Evolutionary conservation across 2,113 vertebrate species (phyloP), one percentile per base, ranked within the genome.

Genomic region (Coturnix japonica): DNA sequence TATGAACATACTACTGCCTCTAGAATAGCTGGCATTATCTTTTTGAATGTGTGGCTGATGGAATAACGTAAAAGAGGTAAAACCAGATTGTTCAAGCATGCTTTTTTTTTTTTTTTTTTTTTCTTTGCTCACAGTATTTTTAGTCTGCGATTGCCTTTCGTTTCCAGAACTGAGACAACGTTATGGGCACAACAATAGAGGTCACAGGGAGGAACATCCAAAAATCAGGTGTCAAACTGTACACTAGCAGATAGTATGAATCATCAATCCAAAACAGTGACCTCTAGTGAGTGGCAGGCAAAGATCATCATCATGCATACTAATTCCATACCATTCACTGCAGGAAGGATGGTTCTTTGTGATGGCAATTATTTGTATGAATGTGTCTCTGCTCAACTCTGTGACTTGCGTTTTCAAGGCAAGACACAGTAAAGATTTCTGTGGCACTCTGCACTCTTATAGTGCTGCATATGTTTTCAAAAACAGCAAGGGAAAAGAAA

Each of bases 1-100:
- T 49, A 75, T 61, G 66, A 93, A 72, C 61, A 57, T 63, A 86
- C 72, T 20, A 47, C 13, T 8, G 6, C 60, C 53, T 70, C n/a
- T 31, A 31, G 35, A 20, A 53, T 5, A 25, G 37, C 49, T 76
- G 81, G 53, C 49, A 76, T 86, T 95, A 86, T 81, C 77, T 65
- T 43, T 70, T 23, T 57, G 81, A 90, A 74, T 1, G 2, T 21
- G 61, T 53, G 80, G 77, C 70, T 31, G 17, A 67, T n/a, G 3
- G 6, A 81, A 41, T 47, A 65, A 47, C 60, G 70, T 84, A 83
- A 61, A 72, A 86, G 81, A 91, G 73, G 56, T 21, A 79, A 72
- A n/a, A 47, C 53, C 59, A 87, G 85, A 63, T 91, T 81, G 90
- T 84, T 84, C 91, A 91, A 86, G n/a, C 35, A 60, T 23, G 1